These are phyloP conservation scores for Paedocypris micromegethes DNA, from an alignment of 2,797 vertebrate genomes.

Conservation along the genomic window DNA sequence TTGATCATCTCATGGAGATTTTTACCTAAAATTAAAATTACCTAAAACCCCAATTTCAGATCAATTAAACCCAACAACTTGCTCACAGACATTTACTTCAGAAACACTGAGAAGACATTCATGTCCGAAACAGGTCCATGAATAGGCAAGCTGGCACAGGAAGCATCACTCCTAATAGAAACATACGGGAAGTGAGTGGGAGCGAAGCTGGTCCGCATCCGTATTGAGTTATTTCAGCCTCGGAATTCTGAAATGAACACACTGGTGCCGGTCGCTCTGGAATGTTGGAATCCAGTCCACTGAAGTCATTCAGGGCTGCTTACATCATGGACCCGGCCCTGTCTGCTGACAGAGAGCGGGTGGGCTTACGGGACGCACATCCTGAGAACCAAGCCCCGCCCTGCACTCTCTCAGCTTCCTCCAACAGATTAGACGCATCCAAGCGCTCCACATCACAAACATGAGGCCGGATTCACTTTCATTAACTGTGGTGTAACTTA, in stretches of 20 bases:
- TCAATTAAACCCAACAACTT: too few relatives aligned
- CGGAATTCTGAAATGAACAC: slow-evolving; percentile 44
- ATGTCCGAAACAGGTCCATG: slow-evolving; percentile 20
- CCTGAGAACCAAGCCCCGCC: slow-evolving; percentile 39
- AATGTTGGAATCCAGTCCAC: slow-evolving; percentile 45
- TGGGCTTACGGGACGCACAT: slow-evolving; percentile 36
- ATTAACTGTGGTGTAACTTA: slow-evolving; percentile 5
- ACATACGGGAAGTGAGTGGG: slow-evolving; percentile 11
- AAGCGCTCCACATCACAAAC: slow-evolving; percentile 20
- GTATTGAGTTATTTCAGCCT: slow-evolving; percentile 49
- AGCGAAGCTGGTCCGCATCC: slow-evolving; percentile 20
- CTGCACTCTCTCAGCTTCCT: slow-evolving; percentile 19
- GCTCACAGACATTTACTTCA: slow-evolving; percentile 2
- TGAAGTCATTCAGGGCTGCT: slow-evolving; percentile 61
- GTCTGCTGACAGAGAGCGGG: slow-evolving; percentile 29
- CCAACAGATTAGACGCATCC: slow-evolving; percentile 32
- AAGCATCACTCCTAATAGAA: slow-evolving; percentile 21
- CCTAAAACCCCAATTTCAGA: too few relatives aligned
- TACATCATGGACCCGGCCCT: slow-evolving; percentile 52
- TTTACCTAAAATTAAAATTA: too few relatives aligned
- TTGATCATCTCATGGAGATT: too few relatives aligned
- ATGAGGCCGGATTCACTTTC: slow-evolving; percentile 16
- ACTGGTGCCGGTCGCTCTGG: slow-evolving; percentile 48
- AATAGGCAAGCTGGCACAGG: slow-evolving; percentile 29
- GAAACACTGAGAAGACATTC: not conserved